phyloP scores from a whole-genome alignment of 2,113 vertebrate genomes.

The Carassius carassius region DNA sequence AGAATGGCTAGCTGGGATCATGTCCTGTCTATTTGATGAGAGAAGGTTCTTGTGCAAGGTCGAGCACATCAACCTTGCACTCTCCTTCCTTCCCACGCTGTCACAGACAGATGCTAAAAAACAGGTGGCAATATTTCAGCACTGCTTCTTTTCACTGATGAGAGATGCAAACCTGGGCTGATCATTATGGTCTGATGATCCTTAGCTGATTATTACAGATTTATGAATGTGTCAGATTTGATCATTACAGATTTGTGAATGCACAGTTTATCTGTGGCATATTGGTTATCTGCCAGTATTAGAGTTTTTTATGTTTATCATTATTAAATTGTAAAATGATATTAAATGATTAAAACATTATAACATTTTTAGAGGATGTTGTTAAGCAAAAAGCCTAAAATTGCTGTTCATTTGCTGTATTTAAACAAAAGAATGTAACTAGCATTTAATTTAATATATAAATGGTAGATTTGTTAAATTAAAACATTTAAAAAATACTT shows the following conservation, averaged over 20 bases:
- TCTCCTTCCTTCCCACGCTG: conserved; percentile 34
- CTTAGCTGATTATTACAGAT: conserved; percentile 4
- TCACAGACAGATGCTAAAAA: conserved; percentile 5
- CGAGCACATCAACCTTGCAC: conserved; percentile 33
- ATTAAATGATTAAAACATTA: background rate
- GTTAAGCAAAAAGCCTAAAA: background rate
- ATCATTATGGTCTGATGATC: background rate
- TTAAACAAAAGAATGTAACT: background rate
- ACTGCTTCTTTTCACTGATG: background rate
- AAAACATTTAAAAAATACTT: background rate
- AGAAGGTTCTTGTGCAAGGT: conserved; percentile 36
- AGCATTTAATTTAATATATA: background rate
- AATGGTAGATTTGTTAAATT: background rate
- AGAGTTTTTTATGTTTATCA: too few species aligned
- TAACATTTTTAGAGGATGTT: background rate
- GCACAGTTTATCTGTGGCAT: background rate
- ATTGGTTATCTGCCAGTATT: background rate
- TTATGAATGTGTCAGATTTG: background rate
- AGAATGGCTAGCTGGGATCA: conserved; percentile 29
- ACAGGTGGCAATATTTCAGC: conserved; percentile 6
- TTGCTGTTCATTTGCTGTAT: background rate
- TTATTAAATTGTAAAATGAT: background rate
- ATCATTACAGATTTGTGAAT: conserved; percentile 4
- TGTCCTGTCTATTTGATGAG: conserved; percentile 40
- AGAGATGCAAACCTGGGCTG: background rate